Percentiles rank a stretch among this genome's conserved stretches.
Conservation (phyloP, 2,113 vertebrate species). For the Dendropsophus ebraccatus region DNA sequence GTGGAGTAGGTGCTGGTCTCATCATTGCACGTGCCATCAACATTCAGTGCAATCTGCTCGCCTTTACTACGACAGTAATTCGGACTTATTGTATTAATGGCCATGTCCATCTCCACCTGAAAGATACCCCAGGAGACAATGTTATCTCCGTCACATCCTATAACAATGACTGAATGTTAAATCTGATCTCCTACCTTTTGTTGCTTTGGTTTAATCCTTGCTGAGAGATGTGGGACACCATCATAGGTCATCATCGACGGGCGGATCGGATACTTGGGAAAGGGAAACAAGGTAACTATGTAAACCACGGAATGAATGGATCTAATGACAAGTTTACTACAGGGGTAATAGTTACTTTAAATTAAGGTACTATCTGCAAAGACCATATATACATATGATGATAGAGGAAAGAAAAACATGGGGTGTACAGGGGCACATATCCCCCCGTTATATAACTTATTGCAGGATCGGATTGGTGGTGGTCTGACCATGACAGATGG, state of each 20-base stretch:
- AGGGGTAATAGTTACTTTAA: too few species aligned
- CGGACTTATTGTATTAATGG: slow-evolving; percentile 88
- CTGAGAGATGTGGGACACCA: slow-evolving; percentile 86
- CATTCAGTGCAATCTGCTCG: slow-evolving; percentile 95
- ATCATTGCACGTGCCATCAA: slow-evolving; percentile 85
- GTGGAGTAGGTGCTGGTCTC: slow-evolving; percentile 89
- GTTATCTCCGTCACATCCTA: background rate
- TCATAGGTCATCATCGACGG: slow-evolving; percentile 91
- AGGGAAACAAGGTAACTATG: background rate
- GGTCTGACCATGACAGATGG: too few species aligned
- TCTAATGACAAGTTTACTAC: too few species aligned
- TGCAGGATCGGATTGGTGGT: too few species aligned
- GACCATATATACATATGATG: too few species aligned
- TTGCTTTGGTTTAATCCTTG: slow-evolving; percentile 96
- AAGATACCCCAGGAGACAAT: background rate
- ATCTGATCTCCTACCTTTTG: slow-evolving; percentile 80
- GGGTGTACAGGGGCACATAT: too few species aligned
- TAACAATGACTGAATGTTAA: background rate
- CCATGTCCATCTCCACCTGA: slow-evolving; percentile 90
- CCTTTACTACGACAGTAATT: slow-evolving; percentile 98
- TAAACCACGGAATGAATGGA: too few species aligned
- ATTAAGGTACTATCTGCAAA: too few species aligned
- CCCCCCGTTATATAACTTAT: too few species aligned
- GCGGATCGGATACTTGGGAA: slow-evolving; percentile 90
- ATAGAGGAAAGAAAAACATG: too few species aligned